These are phyloP conservation scores for Silurus asotus DNA, from an alignment of 2,113 vertebrate species.

Conservation along the genomic window DNA sequence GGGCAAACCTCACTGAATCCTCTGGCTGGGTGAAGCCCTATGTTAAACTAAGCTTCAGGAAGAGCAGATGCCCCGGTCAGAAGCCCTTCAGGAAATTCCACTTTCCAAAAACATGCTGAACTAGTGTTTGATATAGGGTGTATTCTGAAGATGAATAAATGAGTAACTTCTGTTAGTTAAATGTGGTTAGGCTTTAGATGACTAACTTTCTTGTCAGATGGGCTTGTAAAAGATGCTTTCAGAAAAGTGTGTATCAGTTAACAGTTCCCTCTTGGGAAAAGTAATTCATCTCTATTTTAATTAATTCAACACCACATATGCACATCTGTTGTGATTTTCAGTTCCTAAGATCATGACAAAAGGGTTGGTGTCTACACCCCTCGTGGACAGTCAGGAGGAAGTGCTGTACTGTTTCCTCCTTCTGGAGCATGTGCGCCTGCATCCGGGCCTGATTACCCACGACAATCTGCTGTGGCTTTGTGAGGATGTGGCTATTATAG, in stretches of 20 bases:
- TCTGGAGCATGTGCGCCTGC: constrained; percentile 65
- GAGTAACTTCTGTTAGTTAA: neutral
- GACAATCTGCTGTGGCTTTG: constrained; percentile 74
- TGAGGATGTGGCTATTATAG: constrained; percentile 63
- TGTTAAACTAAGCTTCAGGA: neutral
- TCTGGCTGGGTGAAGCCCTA: neutral
- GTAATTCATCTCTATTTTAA: neutral
- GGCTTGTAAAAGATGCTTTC: neutral
- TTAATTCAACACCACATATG: neutral
- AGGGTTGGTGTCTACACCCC: constrained; percentile 69
- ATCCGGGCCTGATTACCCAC: constrained; percentile 70
- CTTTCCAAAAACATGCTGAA: neutral
- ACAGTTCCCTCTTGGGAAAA: neutral
- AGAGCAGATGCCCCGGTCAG: neutral
- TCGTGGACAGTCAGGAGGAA: constrained; percentile 70
- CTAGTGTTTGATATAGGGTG: neutral
- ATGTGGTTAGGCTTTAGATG: neutral
- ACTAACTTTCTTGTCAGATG: neutral
- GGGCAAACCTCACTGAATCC: neutral
- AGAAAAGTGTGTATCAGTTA: neutral
- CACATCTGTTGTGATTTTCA: constrained; percentile 44
- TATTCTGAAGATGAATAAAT: neutral
- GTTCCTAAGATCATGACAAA: constrained; percentile 67
- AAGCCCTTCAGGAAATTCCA: neutral
- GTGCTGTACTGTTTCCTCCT: constrained; percentile 73